Percentiles rank a stretch among this genome's conserved stretches.
phyloP scores from a whole-genome alignment of 2,888 invertebrate species.

The Drepana falcataria region DNA sequence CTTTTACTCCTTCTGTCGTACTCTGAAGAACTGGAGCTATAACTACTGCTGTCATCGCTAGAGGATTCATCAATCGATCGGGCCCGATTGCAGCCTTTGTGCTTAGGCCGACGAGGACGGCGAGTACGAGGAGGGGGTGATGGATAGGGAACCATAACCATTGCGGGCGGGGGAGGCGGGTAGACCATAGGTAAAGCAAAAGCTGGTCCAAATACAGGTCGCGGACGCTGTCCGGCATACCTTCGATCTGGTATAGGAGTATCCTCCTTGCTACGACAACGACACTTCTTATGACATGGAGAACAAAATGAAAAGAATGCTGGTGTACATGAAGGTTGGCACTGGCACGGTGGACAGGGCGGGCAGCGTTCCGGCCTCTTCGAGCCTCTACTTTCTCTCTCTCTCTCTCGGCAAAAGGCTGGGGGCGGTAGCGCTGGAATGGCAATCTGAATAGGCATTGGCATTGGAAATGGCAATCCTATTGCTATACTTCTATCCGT shows the following conservation, averaged over 20 bases:
- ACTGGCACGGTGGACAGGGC: slow-evolving; percentile 58
- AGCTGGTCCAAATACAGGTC: slow-evolving; percentile 3
- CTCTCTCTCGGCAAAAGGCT: slow-evolving; percentile 12
- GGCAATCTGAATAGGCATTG: slow-evolving; percentile 35
- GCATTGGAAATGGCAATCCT: slow-evolving; percentile 27
- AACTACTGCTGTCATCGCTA: slow-evolving; percentile 1
- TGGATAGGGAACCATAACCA: slow-evolving; percentile 2
- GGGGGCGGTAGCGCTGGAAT: slow-evolving; percentile 33
- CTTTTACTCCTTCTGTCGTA: slow-evolving; percentile 1
- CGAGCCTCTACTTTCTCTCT: slow-evolving; percentile 6
- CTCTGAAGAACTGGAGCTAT: background rate
- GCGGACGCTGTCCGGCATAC: background rate
- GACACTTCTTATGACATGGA: slow-evolving; percentile 54
- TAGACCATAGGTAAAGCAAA: background rate
- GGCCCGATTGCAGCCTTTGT: no score
- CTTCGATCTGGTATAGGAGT: slow-evolving; percentile 21
- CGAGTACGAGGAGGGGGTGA: background rate
- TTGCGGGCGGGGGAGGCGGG: slow-evolving; percentile 2
- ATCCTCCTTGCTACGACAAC: slow-evolving; percentile 37
- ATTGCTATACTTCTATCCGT: slow-evolving; percentile 15
- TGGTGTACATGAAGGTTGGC: slow-evolving; percentile 56
- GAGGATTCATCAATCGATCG: background rate
- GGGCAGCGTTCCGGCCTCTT: slow-evolving; percentile 36
- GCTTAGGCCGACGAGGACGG: no score
- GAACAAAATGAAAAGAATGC: slow-evolving; percentile 62